Base-by-base conservation (phyloP, 2,113 vertebrate species). In the Numenius arquata region DNA sequence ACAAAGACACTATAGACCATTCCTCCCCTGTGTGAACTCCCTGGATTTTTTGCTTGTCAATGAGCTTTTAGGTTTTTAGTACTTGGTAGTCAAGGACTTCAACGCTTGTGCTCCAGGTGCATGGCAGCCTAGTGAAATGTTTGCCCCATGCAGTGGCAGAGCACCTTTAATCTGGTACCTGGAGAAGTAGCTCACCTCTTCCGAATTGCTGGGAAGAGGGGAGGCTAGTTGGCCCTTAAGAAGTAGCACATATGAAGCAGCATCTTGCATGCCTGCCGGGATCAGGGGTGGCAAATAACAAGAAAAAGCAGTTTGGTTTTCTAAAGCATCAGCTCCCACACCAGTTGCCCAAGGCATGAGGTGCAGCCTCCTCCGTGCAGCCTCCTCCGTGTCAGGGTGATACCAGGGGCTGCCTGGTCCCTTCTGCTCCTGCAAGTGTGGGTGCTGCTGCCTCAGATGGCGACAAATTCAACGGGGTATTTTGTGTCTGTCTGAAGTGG, bases 341-440 rank as follows among this genome's bases (percentile, higher is more conserved):
- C 4, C 36, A 14, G 25, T 14, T 92, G 20, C 4, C 2, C 4
- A 13, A 38, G 62, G 59, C 0, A 12, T n/a, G 58, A 70, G 82
- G 66, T 38, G 47, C 52, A 52, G 26, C 65, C 45, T 15, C 0
- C 3, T 3, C 4, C 1, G 63, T 20, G 36, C 52, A 52, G 26
- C 65, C 45, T 15, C 0, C 3, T 3, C 4, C 1, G 63, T 20
- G 36, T 41, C 55, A 3, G 9, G 55, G 10, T 11, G 30, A 32
- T 62, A 0, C 41, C 30, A 3, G 41, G 40, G 56, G n/a, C 70
- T 85, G 29, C 38, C 56, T 0, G 0, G 8, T 41, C 32, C 23
- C 11, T 40, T 19, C 14, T 4, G 15, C 19, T 48, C 26, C 77
- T 32, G 7, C 23, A 19, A 9, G 41, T 1, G 0, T 10, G 27